Evolutionary conservation across 2,113 vertebrate species (phyloP).

Genomic region (Craseonycteris thonglongyai): DNA sequence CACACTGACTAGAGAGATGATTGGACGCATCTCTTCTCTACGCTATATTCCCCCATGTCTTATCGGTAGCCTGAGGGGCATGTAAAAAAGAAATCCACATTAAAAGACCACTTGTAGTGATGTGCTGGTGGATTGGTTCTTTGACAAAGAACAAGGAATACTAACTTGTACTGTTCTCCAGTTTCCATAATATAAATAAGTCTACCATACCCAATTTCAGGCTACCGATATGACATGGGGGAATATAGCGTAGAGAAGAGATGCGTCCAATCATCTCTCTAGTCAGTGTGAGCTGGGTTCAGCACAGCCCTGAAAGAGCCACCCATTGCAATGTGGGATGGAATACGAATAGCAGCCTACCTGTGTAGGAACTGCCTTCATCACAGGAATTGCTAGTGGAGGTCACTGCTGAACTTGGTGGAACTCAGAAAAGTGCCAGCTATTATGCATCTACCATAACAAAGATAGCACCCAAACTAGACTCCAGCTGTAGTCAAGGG

Average conservation of each 20-base stretch:
- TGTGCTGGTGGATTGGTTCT: not conserved
- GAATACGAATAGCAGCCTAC: not conserved
- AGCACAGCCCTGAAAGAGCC: not conserved
- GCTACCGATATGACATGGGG: not conserved
- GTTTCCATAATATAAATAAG: not conserved
- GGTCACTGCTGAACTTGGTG: too few relatives aligned
- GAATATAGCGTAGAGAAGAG: not conserved
- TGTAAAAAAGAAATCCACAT: not conserved
- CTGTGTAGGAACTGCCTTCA: not conserved
- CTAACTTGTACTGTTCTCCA: not conserved
- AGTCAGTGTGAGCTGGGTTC: not conserved
- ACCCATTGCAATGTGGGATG: not conserved
- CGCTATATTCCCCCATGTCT: too few relatives aligned
- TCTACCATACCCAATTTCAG: not conserved
- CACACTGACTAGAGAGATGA: not conserved
- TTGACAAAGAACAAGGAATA: not conserved
- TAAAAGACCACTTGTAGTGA: not conserved
- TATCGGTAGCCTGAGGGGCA: not conserved
- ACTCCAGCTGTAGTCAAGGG: not conserved
- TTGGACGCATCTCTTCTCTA: not conserved
- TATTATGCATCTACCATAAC: accelerated
- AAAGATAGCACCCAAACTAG: not conserved
- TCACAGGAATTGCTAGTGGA: not conserved
- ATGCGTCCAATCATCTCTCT: not conserved
- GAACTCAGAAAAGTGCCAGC: not conserved